Conservation (phyloP, 2,113 vertebrate species). For the Dascyllus trimaculatus region DNA sequence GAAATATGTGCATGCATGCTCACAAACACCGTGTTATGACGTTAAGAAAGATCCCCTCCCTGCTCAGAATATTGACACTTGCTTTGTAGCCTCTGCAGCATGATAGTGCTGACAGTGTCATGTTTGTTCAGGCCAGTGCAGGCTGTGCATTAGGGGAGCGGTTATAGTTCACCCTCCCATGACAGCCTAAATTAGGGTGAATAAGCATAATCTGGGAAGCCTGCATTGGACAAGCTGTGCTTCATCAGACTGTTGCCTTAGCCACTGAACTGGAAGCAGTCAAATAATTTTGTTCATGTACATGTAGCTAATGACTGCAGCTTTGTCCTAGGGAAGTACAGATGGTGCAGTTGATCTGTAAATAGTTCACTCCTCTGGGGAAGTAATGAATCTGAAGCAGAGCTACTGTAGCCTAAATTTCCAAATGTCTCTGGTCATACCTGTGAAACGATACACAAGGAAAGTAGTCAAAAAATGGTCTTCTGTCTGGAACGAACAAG, state of each 20-base stretch:
- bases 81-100: slow-evolving; percentile 19
- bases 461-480: neutral
- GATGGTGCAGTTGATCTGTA: neutral
- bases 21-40: neutral
- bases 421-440: neutral
- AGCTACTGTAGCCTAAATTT: neutral
- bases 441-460: neutral
- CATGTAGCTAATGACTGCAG: neutral
- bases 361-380: slow-evolving; percentile 1
- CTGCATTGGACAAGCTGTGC: slow-evolving; percentile 15
- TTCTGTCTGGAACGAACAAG: neutral
- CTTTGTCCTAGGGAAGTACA: slow-evolving; percentile 3
- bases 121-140: slow-evolving; percentile 1
- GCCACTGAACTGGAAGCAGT: slow-evolving; percentile 5
- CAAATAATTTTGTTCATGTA: neutral
- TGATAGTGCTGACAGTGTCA: slow-evolving; percentile 13
- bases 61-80: slow-evolving; percentile 1
- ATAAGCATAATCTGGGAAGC: slow-evolving; percentile 24
- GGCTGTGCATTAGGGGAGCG: slow-evolving; percentile 15
- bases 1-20: neutral
- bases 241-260: slow-evolving; percentile 1
- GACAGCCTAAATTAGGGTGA: slow-evolving; percentile 32
- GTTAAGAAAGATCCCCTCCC: neutral
- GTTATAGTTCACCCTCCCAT: slow-evolving; percentile 3
- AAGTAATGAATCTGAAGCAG: neutral